Evolutionary conservation across 2,888 invertebrate species (phyloP).

Genomic region (Ophioninae sp.): DNA sequence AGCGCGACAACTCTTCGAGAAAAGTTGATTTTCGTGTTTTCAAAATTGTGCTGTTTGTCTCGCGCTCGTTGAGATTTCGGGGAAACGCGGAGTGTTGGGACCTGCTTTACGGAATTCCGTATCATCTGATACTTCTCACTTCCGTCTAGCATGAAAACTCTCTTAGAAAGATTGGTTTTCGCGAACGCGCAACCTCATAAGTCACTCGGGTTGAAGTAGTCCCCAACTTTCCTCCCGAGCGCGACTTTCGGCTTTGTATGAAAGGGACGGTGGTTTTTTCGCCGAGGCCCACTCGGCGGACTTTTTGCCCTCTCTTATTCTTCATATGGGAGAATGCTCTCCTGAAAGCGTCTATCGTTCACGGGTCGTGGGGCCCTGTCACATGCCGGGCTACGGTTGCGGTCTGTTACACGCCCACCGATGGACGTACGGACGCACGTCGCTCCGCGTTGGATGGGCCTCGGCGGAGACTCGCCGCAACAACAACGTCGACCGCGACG

Average conservation of each 20-base stretch:
- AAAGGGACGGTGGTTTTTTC: background rate
- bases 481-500: slow-evolving; percentile 19
- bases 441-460: slow-evolving; percentile 33
- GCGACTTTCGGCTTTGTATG: background rate
- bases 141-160: background rate
- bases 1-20: no score
- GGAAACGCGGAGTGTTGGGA: background rate
- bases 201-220: background rate
- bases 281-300: background rate
- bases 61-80: background rate
- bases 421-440: slow-evolving; percentile 56
- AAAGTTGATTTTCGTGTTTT: no score
- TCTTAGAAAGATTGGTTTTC: background rate
- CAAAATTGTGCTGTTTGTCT: background rate
- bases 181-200: background rate
- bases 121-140: background rate
- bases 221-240: background rate
- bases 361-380: slow-evolving; percentile 39
- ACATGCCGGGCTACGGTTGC: slow-evolving; percentile 61
- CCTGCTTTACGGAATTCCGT: background rate
- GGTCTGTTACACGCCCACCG: slow-evolving; percentile 65
- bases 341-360: slow-evolving; percentile 13
- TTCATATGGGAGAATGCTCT: slow-evolving; percentile 20
- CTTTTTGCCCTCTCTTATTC: background rate
- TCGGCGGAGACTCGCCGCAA: slow-evolving; percentile 60